phyloP scores from a whole-genome alignment of 2,888 invertebrate genomes.

The Nymphalis c-album region DNA sequence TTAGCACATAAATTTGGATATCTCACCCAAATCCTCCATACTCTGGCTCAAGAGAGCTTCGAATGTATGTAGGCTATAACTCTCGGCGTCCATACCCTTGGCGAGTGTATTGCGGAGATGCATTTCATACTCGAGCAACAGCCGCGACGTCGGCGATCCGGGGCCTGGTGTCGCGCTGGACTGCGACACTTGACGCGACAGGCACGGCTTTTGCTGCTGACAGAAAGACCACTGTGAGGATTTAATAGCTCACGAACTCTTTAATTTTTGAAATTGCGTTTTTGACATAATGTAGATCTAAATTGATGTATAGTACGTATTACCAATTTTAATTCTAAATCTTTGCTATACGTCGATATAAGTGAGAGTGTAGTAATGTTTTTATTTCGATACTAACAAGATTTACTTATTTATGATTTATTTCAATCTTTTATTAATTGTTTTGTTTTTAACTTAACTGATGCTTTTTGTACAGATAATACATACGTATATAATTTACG shows the following conservation, averaged over 20 bases:
- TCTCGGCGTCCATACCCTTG: constrained; percentile 97
- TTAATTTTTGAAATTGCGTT: too few species aligned
- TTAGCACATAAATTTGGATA: constrained; percentile 14
- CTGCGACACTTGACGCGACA: constrained; percentile 79
- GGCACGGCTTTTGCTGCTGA: constrained; percentile 67
- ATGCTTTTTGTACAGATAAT: too few species aligned
- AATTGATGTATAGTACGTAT: too few species aligned
- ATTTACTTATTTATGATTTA: too few species aligned
- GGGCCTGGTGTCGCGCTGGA: constrained; percentile 88
- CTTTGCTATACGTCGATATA: too few species aligned
- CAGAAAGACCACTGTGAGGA: neutral
- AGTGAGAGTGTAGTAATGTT: too few species aligned
- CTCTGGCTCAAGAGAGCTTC: constrained; percentile 95
- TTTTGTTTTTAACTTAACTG: too few species aligned
- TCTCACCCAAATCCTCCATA: constrained; percentile 95
- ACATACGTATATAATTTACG: too few species aligned
- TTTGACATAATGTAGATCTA: too few species aligned
- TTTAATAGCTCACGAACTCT: neutral
- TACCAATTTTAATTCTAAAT: too few species aligned
- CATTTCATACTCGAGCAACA: constrained; percentile 96
- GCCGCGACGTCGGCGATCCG: constrained; percentile 90
- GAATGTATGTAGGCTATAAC: constrained; percentile 95
- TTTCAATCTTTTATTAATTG: too few species aligned
- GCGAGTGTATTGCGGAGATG: constrained; percentile 95
- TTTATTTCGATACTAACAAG: too few species aligned